Evolutionary conservation across 64 coral and sea anemone species (phyloP).

Genomic region (Porites lutea): DNA sequence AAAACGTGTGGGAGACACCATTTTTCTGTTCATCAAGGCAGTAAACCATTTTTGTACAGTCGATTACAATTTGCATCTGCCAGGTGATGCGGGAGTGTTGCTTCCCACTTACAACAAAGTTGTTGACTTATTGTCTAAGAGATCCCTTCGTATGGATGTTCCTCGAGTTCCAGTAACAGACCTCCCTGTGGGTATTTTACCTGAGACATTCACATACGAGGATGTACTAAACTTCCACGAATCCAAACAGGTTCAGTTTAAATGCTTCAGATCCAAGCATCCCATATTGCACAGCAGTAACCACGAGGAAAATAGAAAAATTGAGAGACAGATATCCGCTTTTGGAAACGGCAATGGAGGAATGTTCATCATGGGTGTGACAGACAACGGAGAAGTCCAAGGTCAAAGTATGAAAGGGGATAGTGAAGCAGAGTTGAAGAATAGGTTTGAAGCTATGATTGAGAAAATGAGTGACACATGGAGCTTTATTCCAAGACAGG

Average conservation of each 20-base stretch:
- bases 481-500: not conserved
- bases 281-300: no score
- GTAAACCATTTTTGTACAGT: not conserved
- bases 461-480: not conserved
- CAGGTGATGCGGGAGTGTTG: rapidly evolving
- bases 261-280: no score
- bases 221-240: no score
- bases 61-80: not conserved
- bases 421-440: not conserved
- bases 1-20: no score
- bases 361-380: not conserved
- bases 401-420: not conserved
- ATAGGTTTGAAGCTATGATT: not conserved
- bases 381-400: not conserved
- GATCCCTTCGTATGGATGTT: not conserved
- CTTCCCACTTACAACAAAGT: not conserved
- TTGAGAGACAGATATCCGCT: not conserved
- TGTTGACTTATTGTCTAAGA: not conserved
- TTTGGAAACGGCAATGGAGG: slow-evolving; percentile 15
- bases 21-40: not conserved
- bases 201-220: no score
- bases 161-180: no score
- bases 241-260: no score
- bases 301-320: no score
- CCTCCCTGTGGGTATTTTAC: no score